These are phyloP conservation scores for Bubo blakistoni DNA, from an alignment of 2,113 vertebrate species.

Conservation along the genomic window DNA sequence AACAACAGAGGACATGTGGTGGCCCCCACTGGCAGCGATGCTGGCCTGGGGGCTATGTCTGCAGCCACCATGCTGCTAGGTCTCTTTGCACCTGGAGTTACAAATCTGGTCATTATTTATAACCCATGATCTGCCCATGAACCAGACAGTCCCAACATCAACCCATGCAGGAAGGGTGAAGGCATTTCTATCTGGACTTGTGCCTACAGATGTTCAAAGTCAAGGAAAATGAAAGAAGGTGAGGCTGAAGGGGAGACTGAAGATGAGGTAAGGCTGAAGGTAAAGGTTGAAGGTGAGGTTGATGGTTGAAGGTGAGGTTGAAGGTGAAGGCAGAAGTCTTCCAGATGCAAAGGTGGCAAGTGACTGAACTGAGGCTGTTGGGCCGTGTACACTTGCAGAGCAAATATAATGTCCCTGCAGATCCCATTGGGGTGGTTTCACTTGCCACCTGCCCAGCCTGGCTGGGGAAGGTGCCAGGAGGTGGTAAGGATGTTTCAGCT, in stretches of 20 bases:
- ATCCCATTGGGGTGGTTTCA: neutral
- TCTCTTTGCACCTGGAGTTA: neutral
- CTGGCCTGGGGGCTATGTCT: neutral
- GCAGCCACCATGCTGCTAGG: neutral
- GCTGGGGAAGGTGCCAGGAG: neutral
- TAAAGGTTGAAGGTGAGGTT: neutral
- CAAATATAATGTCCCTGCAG: neutral
- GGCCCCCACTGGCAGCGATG: neutral
- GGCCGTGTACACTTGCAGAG: neutral
- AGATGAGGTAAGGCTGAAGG: neutral
- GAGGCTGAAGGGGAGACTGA: neutral
- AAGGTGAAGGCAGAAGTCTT: neutral
- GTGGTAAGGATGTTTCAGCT: neutral
- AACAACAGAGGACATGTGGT: neutral
- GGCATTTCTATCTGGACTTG: neutral
- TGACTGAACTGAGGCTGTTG: neutral
- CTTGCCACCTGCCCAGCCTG: neutral
- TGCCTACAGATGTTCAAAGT: accelerated
- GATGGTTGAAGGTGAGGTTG: neutral
- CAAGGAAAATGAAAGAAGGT: neutral
- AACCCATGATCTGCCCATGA: neutral
- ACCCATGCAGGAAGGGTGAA: neutral
- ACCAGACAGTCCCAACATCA: neutral
- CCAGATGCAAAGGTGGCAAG: neutral
- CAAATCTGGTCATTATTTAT: neutral